phyloP scores from a whole-genome alignment of 2,888 invertebrate species.

The Epistrophe eligans region DNA sequence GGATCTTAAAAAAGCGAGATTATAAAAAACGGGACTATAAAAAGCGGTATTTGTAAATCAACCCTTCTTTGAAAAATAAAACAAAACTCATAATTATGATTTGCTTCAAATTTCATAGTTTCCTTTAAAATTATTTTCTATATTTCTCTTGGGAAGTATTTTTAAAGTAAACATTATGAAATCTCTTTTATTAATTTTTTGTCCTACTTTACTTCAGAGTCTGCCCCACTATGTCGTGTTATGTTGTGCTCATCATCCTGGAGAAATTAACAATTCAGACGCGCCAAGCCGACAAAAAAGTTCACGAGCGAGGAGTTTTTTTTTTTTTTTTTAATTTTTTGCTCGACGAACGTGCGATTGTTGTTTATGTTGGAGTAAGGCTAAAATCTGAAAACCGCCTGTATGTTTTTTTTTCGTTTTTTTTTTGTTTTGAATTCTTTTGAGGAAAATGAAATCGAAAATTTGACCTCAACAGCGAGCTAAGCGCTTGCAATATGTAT shows the following conservation, averaged over 20 bases:
- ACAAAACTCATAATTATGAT: too few species aligned
- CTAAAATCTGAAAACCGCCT: not conserved
- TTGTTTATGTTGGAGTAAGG: conserved; percentile 38
- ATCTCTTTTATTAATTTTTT: not conserved
- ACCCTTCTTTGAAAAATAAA: too few species aligned
- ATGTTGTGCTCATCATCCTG: conserved; percentile 63
- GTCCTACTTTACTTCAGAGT: not conserved
- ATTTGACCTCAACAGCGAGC: conserved; percentile 69
- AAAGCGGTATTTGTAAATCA: too few species aligned
- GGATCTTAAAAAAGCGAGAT: too few species aligned
- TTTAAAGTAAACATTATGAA: not conserved
- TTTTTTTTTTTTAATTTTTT: not conserved
- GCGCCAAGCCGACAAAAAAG: conserved; percentile 36
- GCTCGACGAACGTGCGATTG: conserved; percentile 19
- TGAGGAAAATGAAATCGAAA: conserved; percentile 77
- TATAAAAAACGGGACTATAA: too few species aligned
- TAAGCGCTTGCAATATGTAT: not conserved
- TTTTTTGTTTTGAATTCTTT: conserved; percentile 42
- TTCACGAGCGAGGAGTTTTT: conserved; percentile 49
- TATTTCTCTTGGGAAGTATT: too few species aligned
- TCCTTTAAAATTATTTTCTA: too few species aligned
- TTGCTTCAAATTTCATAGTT: too few species aligned
- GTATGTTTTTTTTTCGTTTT: not conserved
- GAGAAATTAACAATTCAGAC: conserved; percentile 61
- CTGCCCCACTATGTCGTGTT: not conserved